Evolutionary conservation across 2,113 vertebrate genomes (phyloP), one percentile per base, ranked within the genome.

Genomic region (Cyanistes caeruleus): DNA sequence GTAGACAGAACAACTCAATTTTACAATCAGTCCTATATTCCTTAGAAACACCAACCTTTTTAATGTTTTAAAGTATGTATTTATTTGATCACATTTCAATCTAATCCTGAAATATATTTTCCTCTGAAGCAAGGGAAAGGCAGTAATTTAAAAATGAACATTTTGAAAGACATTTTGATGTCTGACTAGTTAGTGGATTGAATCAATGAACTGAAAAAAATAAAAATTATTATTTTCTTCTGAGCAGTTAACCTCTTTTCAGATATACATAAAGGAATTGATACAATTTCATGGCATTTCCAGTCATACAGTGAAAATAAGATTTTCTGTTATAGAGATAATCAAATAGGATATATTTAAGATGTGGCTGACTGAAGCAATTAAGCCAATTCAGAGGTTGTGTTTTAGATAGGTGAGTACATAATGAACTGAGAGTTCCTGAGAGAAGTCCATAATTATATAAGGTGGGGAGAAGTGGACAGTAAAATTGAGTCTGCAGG

Each of bases 331-430:
- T 89, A 69, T 15, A 7, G n/a, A 56, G 59, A 92, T 70, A 96
- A 90, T 95, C 15, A 87, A 92, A 95, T 44, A 72, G 62, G 72
- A 84, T 89, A 95, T 91, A 95, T 94, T 82, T 27, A 93, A 94
- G 84, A 88, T 1, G n/a, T 91, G 60, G 31, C 14, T 92, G 83
- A 84, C 73, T 91, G 58, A 89, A 83, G 65, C 59, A 94, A 96
- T 93, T 96, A 94, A 92, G 77, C 19, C 68, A 95, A 60, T 67
- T 74, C 59, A 89, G 64, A 92, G 59, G 67, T 20, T 67, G 28
- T 89, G 53, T 46, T 95, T 93, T 90, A 93, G 92, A 63, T 80
- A 95, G 87, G 79, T 82, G 84, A 84, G 73, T 89, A 58, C 53
- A 87, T 89, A 92, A 96, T 75, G 84, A 96, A 89, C 90, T 91